These are phyloP conservation scores for Galeopsomyia nigrocyanea DNA, from an alignment of 2,888 invertebrate species.

Conservation along the genomic window DNA sequence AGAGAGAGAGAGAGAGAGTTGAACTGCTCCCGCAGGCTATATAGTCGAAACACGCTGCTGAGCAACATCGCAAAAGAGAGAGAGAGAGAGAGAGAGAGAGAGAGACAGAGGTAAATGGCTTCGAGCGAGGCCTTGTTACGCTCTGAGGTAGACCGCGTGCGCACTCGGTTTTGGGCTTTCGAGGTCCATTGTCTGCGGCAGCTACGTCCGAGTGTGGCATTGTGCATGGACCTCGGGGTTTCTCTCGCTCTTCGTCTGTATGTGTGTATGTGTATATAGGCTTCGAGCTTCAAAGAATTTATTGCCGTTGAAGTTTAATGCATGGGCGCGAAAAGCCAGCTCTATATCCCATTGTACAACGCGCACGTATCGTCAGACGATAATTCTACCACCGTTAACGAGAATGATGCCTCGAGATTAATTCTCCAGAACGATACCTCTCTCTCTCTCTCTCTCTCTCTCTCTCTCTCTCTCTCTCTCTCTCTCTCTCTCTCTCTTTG, in stretches of 20 bases:
- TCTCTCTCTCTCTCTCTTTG: too few relatives aligned
- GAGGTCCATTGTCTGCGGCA: conserved; percentile 54
- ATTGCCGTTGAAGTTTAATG: conserved; percentile 34
- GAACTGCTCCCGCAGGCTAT: background rate
- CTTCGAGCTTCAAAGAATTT: conserved; percentile 32
- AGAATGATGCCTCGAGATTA: conserved; percentile 39
- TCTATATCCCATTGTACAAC: conserved; percentile 17
- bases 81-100: conserved; percentile 1
- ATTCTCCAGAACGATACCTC: conserved; percentile 2
- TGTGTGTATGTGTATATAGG: background rate
- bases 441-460: background rate
- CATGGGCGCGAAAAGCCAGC: conserved; percentile 9
- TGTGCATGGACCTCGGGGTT: conserved; percentile 11
- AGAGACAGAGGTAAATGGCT: conserved; percentile 27
- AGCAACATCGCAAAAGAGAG: background rate
- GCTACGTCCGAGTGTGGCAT: conserved; percentile 11
- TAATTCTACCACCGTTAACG: conserved; percentile 41
- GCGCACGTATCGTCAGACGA: conserved; percentile 31
- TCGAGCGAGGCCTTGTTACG: conserved; percentile 38
- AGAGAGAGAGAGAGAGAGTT: background rate
- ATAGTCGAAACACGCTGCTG: background rate
- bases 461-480: background rate
- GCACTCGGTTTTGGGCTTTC: conserved; percentile 39
- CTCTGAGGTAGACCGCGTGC: conserved; percentile 34
- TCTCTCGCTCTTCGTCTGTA: conserved; percentile 29